Percentiles rank a stretch among this genome's conserved stretches.
These are phyloP conservation scores for Drosophila setifemur DNA, from an alignment of 1,140 invertebrate genomes.

Conservation along the genomic window DNA sequence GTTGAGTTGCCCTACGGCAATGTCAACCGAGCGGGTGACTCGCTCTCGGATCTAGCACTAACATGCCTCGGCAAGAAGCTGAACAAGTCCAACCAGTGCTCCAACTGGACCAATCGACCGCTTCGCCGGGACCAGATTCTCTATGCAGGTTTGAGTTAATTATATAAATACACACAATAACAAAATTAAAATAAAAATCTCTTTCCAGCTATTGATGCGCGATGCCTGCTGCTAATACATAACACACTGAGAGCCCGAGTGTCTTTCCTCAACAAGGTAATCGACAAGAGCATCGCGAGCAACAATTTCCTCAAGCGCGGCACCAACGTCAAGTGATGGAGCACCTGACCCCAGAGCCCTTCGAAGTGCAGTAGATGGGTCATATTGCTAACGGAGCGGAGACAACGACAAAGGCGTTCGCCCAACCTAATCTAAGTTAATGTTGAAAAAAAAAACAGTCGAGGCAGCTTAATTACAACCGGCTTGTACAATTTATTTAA, in stretches of 20 bases:
- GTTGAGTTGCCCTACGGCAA: conserved; percentile 67
- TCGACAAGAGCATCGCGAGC: conserved; percentile 82
- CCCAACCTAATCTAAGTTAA: conserved; percentile 31
- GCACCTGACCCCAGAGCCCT: neutral
- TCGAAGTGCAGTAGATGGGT: neutral
- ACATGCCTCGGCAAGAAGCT: conserved; percentile 88
- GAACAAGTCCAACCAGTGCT: conserved; percentile 92
- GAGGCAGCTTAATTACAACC: conserved; percentile 13
- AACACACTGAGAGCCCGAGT: conserved; percentile 83
- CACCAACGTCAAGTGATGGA: conserved; percentile 52
- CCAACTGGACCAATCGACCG: conserved; percentile 92
- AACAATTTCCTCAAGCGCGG: conserved; percentile 63
- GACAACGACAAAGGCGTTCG: conserved; percentile 15
- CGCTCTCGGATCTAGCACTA: conserved; percentile 87
- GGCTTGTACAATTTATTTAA: conserved; percentile 34
- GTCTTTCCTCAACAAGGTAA: conserved; percentile 84
- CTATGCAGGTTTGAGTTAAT: conserved; percentile 86
- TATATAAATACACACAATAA: neutral
- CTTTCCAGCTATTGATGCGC: conserved; percentile 88
- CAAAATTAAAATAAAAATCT: neutral
- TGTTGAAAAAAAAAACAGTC: conserved; percentile 33
- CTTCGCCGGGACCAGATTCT: conserved; percentile 87
- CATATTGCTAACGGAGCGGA: conserved; percentile 18
- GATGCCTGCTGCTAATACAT: conserved; percentile 89
- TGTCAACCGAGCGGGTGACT: conserved; percentile 55